A percentile compares a stretch with the other conserved stretches of the same genome.
phyloP scores from a whole-genome alignment of 2,113 vertebrate species.

The Pheucticus melanocephalus region DNA sequence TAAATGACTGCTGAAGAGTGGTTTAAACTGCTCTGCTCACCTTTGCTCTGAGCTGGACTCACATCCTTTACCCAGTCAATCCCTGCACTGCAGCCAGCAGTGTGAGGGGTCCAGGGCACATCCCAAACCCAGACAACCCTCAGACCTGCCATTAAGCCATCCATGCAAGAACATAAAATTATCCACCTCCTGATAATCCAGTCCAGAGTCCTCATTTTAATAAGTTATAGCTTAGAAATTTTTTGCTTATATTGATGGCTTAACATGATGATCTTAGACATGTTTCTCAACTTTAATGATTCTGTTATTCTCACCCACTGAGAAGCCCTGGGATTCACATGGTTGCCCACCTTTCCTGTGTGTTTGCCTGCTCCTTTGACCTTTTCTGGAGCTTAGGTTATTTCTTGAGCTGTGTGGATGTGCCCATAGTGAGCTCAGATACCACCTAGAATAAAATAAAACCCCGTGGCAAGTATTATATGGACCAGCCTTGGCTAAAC shows the following conservation, averaged over 20 bases:
- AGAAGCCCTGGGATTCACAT: background rate
- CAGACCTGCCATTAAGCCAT: background rate
- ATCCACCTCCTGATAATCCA: background rate
- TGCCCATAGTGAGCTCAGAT: background rate
- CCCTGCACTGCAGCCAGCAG: background rate
- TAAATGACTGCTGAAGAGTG: background rate
- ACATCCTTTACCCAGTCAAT: background rate
- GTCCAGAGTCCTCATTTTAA: background rate
- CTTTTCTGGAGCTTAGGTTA: background rate
- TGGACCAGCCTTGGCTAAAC: background rate
- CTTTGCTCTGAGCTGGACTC: background rate
- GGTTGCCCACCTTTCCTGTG: background rate
- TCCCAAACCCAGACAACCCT: background rate
- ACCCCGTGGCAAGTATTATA: accelerated
- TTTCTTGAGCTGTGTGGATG: background rate
- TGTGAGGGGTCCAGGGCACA: background rate
- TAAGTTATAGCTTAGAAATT: background rate
- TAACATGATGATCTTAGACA: no score
- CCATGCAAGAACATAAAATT: accelerated
- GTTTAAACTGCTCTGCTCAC: background rate
- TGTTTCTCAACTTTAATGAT: background rate
- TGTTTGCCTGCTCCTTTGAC: background rate
- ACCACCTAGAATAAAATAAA: background rate
- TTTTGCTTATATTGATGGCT: background rate
- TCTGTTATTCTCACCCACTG: background rate